A percentile compares a stretch with the other conserved stretches of the same genome.
Conservation (phyloP, 2,113 vertebrate species). For the Nothobranchius furzeri region DNA sequence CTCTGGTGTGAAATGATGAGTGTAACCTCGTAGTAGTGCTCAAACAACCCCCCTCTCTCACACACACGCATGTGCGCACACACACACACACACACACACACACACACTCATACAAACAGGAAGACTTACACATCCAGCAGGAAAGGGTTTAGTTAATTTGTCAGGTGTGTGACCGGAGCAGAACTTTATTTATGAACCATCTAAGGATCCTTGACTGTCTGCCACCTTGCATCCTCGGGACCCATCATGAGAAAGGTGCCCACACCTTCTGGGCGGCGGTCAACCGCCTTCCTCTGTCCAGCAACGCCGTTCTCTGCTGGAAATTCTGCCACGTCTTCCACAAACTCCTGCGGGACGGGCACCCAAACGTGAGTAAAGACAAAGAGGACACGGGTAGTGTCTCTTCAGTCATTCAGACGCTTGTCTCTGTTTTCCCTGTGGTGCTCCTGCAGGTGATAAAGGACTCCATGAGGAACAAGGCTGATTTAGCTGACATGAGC, state of each 20-base stretch:
- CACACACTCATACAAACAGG: no score
- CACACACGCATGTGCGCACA: no score
- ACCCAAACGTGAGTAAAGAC: conserved; percentile 86
- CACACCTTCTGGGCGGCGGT: conserved; percentile 96
- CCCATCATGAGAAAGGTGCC: conserved; percentile 96
- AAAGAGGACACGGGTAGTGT: background rate
- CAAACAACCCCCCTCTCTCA: background rate
- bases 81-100: no score
- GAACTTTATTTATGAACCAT: no score
- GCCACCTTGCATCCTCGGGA: conserved; percentile 95
- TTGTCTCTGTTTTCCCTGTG: background rate
- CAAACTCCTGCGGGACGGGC: conserved; percentile 95
- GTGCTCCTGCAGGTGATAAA: conserved; percentile 87
- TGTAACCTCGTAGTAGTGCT: conserved; percentile 2
- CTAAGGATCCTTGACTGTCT: conserved; percentile 80
- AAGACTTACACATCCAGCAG: no score
- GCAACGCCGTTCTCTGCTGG: conserved; percentile 97
- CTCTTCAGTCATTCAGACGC: background rate
- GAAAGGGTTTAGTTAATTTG: no score
- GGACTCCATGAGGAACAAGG: conserved; percentile 94
- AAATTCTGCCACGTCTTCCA: conserved; percentile 99
- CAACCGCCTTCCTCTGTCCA: conserved; percentile 93
- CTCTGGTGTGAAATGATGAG: no score
- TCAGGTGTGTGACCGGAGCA: no score
- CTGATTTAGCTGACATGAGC: conserved; percentile 94